phyloP scores from a whole-genome alignment of 2,888 invertebrate genomes.

The Andrena hattorfiana region DNA sequence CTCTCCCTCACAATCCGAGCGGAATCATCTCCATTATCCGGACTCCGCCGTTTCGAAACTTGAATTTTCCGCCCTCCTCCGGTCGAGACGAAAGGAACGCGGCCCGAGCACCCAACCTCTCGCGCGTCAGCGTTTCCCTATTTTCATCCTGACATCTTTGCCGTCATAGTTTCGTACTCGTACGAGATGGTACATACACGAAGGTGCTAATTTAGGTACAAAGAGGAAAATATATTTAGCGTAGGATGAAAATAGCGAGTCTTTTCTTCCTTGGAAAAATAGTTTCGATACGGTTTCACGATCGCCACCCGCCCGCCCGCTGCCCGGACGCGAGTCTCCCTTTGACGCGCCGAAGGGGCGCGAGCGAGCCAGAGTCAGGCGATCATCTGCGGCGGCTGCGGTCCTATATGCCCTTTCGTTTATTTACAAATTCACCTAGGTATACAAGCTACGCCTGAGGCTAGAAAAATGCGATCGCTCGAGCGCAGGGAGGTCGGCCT shows the following conservation, averaged over 20 bases:
- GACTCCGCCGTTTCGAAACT: background rate
- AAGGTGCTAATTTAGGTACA: slow-evolving; percentile 45
- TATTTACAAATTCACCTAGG: slow-evolving; percentile 71
- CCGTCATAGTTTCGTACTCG: slow-evolving; percentile 1
- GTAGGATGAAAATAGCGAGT: slow-evolving; percentile 61
- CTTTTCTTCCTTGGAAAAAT: slow-evolving; percentile 53
- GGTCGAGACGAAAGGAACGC: background rate
- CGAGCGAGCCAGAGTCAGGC: slow-evolving; percentile 3
- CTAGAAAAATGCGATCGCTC: slow-evolving; percentile 70
- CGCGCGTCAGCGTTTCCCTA: slow-evolving; percentile 6
- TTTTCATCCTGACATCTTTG: slow-evolving; percentile 43
- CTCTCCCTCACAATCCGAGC: background rate
- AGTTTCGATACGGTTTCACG: slow-evolving; percentile 41
- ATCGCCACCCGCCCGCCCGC: background rate
- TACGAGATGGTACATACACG: slow-evolving; percentile 16
- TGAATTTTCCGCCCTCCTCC: background rate
- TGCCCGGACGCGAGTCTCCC: background rate
- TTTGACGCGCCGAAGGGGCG: slow-evolving; percentile 11
- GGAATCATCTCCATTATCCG: background rate
- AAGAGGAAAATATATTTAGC: slow-evolving; percentile 56
- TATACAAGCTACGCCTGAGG: slow-evolving; percentile 70
- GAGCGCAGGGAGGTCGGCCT: slow-evolving; percentile 61
- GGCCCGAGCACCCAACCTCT: background rate
- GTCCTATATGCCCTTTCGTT: slow-evolving; percentile 22
- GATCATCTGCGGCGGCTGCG: slow-evolving; percentile 51